Base-by-base conservation (phyloP, 2,797 vertebrate species). In the Echeneis naucrates region DNA sequence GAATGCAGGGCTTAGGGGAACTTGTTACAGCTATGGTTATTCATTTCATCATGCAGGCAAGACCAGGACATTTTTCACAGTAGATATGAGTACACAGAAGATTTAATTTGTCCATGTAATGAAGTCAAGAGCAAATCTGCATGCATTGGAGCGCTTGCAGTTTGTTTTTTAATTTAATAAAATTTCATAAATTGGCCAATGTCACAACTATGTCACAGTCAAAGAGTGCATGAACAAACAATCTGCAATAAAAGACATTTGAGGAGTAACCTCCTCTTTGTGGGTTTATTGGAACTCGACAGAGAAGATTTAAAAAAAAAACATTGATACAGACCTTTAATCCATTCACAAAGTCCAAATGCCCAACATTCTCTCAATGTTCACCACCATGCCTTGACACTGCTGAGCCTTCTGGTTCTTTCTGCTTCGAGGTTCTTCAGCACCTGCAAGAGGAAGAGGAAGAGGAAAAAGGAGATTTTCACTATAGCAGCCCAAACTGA, bases 321-420 rank as follows among this genome's bases (percentile, higher is more conserved):
- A 54, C 6, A 56, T 2, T n/a, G 2, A 60, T 42, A 79, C 93
- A 93, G 77, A 94, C 94, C 94, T 90, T 80, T 85, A 88, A 81
- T 91, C 87, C 92, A 87, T 89, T 93, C 85, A 95, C 73, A 85
- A 87, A 80, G 83, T n/a, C n/a, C n/a, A 92, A 89, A 80, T 0
- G 2, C 72, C 56, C 61, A 76, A 62, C 92, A 94, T 93, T 54
- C 67, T 84, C 75, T 68, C 40, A 24, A 66, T 57, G 48, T 88
- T 81, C 86, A 71, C 51, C 51, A 23, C 52, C 5, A 0, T 48
- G 58, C 61, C 68, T 27, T 21, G 53, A 27, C 58, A 52, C 40
- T 2, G 32, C 69, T 66, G 37, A 23, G 23, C 87, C 84, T 60
- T 83, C 68, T 33, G 72, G 59, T 32, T 13, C 27, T 21, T 65